These are phyloP conservation scores for Chaenogobius annularis DNA, from an alignment of 2,113 vertebrate genomes.

Conservation along the genomic window DNA sequence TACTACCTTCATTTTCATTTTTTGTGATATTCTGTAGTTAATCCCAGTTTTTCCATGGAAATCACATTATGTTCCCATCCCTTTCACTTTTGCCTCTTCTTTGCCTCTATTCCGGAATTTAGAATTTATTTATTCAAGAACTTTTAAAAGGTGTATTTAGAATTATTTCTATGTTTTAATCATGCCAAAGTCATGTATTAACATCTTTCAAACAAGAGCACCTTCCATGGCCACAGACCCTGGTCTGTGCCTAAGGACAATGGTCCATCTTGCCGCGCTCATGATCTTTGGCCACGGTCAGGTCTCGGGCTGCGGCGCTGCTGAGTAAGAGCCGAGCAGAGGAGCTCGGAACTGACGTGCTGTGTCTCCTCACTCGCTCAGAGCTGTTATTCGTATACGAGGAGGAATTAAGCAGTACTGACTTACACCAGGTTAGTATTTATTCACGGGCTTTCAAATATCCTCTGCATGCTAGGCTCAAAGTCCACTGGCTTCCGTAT, in stretches of 20 bases:
- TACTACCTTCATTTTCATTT: too few relatives aligned
- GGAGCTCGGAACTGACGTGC: slow-evolving; percentile 12
- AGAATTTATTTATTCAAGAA: too few relatives aligned
- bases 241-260: background rate
- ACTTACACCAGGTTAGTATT: slow-evolving; percentile 48
- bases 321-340: slow-evolving; percentile 16
- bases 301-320: slow-evolving; percentile 5
- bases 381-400: slow-evolving; percentile 33
- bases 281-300: slow-evolving; percentile 50
- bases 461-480: background rate
- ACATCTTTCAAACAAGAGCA: background rate
- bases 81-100: too few relatives aligned
- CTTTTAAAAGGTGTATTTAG: too few relatives aligned
- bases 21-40: too few relatives aligned
- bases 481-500: background rate
- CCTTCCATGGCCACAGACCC: too few relatives aligned
- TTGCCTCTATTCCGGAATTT: too few relatives aligned
- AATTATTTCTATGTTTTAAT: too few relatives aligned
- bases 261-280: slow-evolving; percentile 15
- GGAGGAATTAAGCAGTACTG: slow-evolving; percentile 20
- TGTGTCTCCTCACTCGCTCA: slow-evolving; percentile 40
- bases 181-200: too few relatives aligned
- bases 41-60: too few relatives aligned
- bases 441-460: background rate
- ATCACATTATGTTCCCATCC: too few relatives aligned